Percentiles rank a stretch among this genome's conserved stretches.
These are phyloP conservation scores for Mus spicilegus DNA, from an alignment of 2,113 vertebrate genomes.

Conservation along the genomic window DNA sequence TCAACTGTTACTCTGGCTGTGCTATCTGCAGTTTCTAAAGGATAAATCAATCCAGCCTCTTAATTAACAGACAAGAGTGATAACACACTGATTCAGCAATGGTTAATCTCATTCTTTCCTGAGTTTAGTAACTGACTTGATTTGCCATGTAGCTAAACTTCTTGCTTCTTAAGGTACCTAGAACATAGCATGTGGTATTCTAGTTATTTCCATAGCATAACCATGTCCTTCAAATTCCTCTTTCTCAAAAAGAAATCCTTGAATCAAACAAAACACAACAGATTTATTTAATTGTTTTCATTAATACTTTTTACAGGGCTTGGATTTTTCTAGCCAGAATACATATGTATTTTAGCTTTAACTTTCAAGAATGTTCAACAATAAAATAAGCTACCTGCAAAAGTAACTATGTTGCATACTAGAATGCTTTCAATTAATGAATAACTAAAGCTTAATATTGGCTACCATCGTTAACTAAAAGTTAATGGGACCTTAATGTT, in stretches of 20 bases:
- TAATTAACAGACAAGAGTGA: conserved; percentile 38
- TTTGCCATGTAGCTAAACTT: not conserved
- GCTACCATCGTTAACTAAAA: conserved; percentile 5
- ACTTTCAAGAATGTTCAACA: not conserved
- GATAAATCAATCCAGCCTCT: not conserved
- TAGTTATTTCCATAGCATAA: not conserved
- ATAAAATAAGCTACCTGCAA: conserved; percentile 35
- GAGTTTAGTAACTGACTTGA: conserved; percentile 2
- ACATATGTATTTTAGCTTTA: not conserved
- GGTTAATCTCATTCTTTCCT: conserved; percentile 3
- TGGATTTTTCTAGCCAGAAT: conserved; percentile 20
- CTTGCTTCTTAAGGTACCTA: not conserved
- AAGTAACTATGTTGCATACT: not conserved
- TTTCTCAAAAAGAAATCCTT: conserved; percentile 17
- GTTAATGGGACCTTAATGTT: not conserved
- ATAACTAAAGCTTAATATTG: not conserved
- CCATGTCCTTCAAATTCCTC: not conserved
- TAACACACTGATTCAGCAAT: not conserved
- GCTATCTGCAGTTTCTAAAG: conserved; percentile 33
- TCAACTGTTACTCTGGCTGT: not conserved
- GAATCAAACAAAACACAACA: not conserved
- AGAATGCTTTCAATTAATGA: not conserved
- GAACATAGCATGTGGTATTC: not conserved
- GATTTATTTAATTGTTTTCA: not conserved
- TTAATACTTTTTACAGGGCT: not conserved